Base-by-base conservation (phyloP, 2,888 invertebrate species). In the Lysandra bellargus region DNA sequence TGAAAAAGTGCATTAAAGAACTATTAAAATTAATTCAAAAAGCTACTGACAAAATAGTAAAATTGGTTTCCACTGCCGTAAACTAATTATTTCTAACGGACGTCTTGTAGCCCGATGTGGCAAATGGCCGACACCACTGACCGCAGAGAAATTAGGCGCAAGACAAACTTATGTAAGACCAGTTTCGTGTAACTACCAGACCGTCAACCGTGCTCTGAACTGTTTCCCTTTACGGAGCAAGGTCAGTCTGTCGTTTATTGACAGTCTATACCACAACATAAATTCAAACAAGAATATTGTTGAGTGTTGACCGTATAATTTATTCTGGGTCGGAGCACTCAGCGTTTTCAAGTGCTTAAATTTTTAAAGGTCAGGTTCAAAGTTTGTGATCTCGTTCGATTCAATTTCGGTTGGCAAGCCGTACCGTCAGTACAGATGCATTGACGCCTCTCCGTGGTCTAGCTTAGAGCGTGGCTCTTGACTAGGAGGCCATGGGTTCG, bases 311-410 rank as follows among this genome's bases (percentile, higher is more conserved):
- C 0, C 1, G 14, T 61, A 6, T 23, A n/a, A 23, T 61, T 23
- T 61, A 61, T 6, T 61, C 9, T 44, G 44, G 9, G 49, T 23
- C 23, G 61, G 61, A 61, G n/a, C 7, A 4, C 5, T 61, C 7
- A 61, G 23, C 23, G 23, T 61, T n/a, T 61, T 7, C 7, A 61
- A 23, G n/a, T 90, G 88, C 44, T 40, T 40, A 40, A 40, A 40
- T 40, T 53, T 14, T 53, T 49, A 14, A 53, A 53, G 14, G 17
- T 57, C 4, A 17, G 14, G 12, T 4, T 57, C 14, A 57, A 57
- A 57, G 53, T 17, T 17, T 49, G 2, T 49, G 49, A 3, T 49
- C 49, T 9, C 9, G 49, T 49, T 57, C 53, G 53, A 57, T 57
- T 57, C 53, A 12, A 57, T 57, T 4, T 14, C 17, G 17, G 17